Conservation (phyloP, 2,797 vertebrate genomes). For the Halcyon smyrnensis region DNA sequence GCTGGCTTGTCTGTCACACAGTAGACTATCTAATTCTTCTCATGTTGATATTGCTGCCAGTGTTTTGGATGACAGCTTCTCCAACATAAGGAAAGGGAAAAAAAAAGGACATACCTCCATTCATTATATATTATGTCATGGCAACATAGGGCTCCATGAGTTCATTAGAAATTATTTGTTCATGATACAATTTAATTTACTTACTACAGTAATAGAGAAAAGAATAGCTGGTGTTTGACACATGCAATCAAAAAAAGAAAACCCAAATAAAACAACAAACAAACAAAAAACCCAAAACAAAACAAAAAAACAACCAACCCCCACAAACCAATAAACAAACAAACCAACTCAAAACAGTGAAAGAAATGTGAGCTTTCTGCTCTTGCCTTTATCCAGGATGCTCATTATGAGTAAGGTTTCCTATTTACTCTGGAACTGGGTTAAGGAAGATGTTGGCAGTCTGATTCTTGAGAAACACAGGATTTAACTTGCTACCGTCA, state of each 20-base stretch:
- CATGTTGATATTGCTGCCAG: not conserved
- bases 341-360: not conserved
- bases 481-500: conserved; percentile 12
- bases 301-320: too few species aligned
- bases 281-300: not conserved
- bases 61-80: not conserved
- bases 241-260: not conserved
- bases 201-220: not conserved
- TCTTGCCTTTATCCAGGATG: not conserved
- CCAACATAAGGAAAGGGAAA: not conserved
- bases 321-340: not conserved
- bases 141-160: not conserved
- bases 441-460: conserved; percentile 36
- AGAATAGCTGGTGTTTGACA: not conserved
- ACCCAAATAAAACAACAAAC: not conserved
- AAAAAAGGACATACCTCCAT: not conserved
- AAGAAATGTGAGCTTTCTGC: not conserved
- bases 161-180: not conserved
- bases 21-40: not conserved
- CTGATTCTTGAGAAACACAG: conserved; percentile 12
- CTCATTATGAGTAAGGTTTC: conserved; percentile 5
- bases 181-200: not conserved
- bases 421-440: conserved; percentile 25
- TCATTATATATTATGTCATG: not conserved
- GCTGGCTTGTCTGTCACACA: not conserved